phyloP scores from a whole-genome alignment of 2,797 vertebrate genomes.

The Sebastes vulpes region DNA sequence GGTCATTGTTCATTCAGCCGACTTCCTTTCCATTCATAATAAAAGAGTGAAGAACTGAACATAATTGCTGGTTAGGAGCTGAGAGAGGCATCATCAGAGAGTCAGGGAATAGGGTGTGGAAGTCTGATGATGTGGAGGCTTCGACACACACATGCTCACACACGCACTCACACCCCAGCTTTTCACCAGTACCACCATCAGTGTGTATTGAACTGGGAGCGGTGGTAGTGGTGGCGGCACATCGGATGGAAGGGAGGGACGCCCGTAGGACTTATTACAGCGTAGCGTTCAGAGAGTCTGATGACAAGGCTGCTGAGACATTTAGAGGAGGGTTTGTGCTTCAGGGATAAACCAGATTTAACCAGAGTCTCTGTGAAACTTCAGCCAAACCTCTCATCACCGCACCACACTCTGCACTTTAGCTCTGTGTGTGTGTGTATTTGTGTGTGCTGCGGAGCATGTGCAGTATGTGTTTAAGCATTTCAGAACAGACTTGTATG shows the following conservation, averaged over 20 bases:
- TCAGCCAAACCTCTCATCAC: conserved; percentile 50
- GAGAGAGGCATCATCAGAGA: conserved; percentile 27
- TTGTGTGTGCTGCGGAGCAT: not conserved
- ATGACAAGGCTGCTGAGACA: conserved; percentile 51
- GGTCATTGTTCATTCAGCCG: conserved; percentile 29
- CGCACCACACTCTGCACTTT: conserved; percentile 39
- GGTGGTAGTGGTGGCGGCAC: not conserved
- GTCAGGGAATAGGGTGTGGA: conserved; percentile 38
- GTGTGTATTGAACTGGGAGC: conserved; percentile 11
- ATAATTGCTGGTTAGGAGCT: conserved; percentile 25
- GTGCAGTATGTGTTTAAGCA: conserved; percentile 3
- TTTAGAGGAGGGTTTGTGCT: conserved; percentile 13
- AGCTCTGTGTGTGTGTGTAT: conserved; percentile 21
- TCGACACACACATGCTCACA: not conserved
- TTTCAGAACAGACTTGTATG: not conserved
- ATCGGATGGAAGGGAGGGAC: conserved; percentile 21
- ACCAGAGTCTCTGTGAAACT: conserved; percentile 48
- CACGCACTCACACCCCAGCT: not conserved
- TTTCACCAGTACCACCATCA: conserved; percentile 6
- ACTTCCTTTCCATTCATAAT: conserved; percentile 15
- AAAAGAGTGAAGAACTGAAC: conserved; percentile 1
- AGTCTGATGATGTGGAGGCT: conserved; percentile 30
- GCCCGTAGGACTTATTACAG: conserved; percentile 28
- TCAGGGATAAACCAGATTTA: conserved; percentile 46
- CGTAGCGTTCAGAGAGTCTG: conserved; percentile 1